phyloP scores from a whole-genome alignment of 2,797 vertebrate species.

The Sebastolobus alascanus region DNA sequence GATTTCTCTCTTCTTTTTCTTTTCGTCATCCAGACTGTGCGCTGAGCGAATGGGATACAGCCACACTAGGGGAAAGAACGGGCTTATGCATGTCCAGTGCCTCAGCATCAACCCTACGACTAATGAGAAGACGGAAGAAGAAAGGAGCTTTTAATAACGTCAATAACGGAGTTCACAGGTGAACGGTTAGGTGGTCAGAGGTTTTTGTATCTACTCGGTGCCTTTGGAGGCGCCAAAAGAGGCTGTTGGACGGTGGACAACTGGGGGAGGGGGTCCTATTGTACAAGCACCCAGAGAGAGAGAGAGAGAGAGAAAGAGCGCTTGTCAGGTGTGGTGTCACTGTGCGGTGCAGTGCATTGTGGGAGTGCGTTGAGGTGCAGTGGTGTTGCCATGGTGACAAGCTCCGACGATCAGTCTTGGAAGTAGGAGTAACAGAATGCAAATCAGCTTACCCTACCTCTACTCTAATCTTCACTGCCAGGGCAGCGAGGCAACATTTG shows the following conservation, averaged over 20 bases:
- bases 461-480: constrained; percentile 61
- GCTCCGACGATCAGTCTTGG: constrained; percentile 62
- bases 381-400: constrained; percentile 78
- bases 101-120: background rate
- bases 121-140: background rate
- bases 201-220: background rate
- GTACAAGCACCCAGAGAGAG: constrained; percentile 22
- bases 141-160: background rate
- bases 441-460: constrained; percentile 61
- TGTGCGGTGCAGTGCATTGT: constrained; percentile 59
- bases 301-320: constrained; percentile 7
- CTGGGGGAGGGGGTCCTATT: background rate
- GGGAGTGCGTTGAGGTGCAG: constrained; percentile 64
- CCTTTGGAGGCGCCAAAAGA: background rate
- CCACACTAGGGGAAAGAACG: background rate
- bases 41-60: background rate
- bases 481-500: constrained; percentile 59
- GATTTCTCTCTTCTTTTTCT: constrained; percentile 35
- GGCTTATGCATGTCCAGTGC: constrained; percentile 4
- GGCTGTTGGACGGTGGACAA: background rate
- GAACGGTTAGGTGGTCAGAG: background rate
- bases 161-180: constrained; percentile 23
- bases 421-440: constrained; percentile 65
- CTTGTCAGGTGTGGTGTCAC: constrained; percentile 63
- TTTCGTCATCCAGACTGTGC: constrained; percentile 13